A percentile compares a stretch with the other conserved stretches of the same genome.
Evolutionary conservation across 1,140 invertebrate genomes (phyloP).

Genomic region (Samia ricini): DNA sequence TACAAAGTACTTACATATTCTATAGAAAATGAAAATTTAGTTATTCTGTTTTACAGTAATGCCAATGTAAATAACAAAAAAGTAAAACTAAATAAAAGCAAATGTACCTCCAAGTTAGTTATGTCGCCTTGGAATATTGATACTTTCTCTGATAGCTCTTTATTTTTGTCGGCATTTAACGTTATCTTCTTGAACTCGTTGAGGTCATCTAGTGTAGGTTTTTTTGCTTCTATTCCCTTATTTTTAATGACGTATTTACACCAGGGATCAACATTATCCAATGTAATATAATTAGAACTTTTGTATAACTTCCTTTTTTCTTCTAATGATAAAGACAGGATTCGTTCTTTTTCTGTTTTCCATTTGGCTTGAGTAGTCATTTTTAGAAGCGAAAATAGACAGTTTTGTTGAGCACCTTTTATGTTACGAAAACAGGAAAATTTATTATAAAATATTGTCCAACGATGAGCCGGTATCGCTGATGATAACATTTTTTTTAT

Average conservation of each 20-base stretch:
- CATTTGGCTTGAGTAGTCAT: conserved; percentile 49
- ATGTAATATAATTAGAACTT: conserved; percentile 36
- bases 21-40: conserved; percentile 1
- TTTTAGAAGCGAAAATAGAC: conserved; percentile 32
- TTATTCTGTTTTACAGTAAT: not conserved
- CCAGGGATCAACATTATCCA: conserved; percentile 80
- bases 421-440: conserved; percentile 7
- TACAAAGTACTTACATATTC: conserved; percentile 8
- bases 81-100: conserved; percentile 14
- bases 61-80: conserved; percentile 10
- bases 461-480: not conserved
- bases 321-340: conserved; percentile 42
- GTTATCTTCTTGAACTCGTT: conserved; percentile 57
- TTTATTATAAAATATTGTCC: conserved; percentile 14
- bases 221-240: conserved; percentile 51
- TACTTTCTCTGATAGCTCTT: conserved; percentile 79
- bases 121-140: conserved; percentile 90
- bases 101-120: conserved; percentile 85
- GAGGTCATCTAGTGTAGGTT: conserved; percentile 51
- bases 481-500: conserved; percentile 15
- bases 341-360: conserved; percentile 49
- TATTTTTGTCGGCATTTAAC: conserved; percentile 66
- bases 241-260: conserved; percentile 70
- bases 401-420: conserved; percentile 7
- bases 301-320: conserved; percentile 57